Base-by-base conservation (phyloP, 2,113 vertebrate genomes). In the Pseudopipra pipra region DNA sequence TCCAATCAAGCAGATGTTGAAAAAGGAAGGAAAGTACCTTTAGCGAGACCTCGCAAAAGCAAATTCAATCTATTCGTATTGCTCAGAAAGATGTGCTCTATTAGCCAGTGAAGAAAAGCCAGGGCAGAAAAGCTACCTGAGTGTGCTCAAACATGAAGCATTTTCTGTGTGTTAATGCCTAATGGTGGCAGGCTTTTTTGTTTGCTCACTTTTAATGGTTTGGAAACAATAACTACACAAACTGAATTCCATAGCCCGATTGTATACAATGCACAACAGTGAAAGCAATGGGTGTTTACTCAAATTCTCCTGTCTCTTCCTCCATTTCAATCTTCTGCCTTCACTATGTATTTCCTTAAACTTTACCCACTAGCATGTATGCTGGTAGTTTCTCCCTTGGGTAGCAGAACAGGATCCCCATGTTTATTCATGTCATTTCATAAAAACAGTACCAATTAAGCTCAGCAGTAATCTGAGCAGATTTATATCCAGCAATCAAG, bases 1-100 rank as follows among this genome's bases (percentile, higher is more conserved):
- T 96, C 93, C 91, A 85, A 76, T 25, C 75, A 49, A 90, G 11
- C 93, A 96, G 93, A 97, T 95, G 85, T 68, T 83, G 70, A 47
- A 61, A 63, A 44, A 71, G 68, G 52, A 87, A 65, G 72, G 63
- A 58, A 63, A 62, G 74, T 41, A 84, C 70, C 71, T 87, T 85
- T 30, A 91, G 74, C 49, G 73, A 95, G 73, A 76, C 37, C 46
- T 79, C 65, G 68, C 67, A 77, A 89, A 97, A 94, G 33, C 11
- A 74, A 90, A 41, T 41, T 62, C 37, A 19, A 12, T 94, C 33
- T 61, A 27, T 23, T 79, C 58, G 73, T 81, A 47, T n/a, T 79
- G 73, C 81, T 87, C 91, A 76, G 46, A 85, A 80, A 65, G 76
- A 55, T 54, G 17, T 8, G 8, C 59, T 92, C 54, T 79, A 21